phyloP scores from a whole-genome alignment of 92 coral and sea anemone species.

The Bergia puertoricense region DNA sequence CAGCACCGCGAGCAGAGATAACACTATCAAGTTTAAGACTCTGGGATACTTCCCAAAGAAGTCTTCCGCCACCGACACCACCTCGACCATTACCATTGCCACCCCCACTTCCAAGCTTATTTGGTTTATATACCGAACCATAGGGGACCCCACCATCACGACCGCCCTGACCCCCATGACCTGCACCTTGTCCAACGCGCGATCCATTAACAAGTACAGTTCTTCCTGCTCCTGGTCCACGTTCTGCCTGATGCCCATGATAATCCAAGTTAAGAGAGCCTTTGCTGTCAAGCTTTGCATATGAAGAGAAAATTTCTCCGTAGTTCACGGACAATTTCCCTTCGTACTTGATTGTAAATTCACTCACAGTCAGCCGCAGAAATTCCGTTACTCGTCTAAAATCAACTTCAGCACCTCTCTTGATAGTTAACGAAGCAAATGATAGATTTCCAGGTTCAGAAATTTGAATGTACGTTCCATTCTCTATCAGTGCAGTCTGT shows the following conservation, averaged over 20 bases:
- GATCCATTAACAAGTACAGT: slow-evolving; percentile 35
- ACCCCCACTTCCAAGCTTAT: slow-evolving; percentile 67
- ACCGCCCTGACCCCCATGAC: slow-evolving; percentile 71
- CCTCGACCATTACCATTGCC: slow-evolving; percentile 65
- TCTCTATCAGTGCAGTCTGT: slow-evolving; percentile 66
- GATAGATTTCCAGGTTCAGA: slow-evolving; percentile 73
- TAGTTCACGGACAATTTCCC: slow-evolving; percentile 58
- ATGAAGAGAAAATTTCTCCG: slow-evolving; percentile 67
- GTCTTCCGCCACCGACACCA: slow-evolving; percentile 67
- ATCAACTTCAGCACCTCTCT: slow-evolving; percentile 53
- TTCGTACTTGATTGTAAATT: slow-evolving; percentile 52
- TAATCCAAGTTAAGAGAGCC: slow-evolving; percentile 54
- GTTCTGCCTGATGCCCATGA: slow-evolving; percentile 54
- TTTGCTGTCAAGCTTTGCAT: slow-evolving; percentile 62
- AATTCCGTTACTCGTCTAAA: slow-evolving; percentile 55
- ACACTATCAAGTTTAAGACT: slow-evolving; percentile 59
- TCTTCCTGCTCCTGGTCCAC: slow-evolving; percentile 65
- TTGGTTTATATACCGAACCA: slow-evolving; percentile 63
- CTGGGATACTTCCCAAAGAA: slow-evolving; percentile 69
- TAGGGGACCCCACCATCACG: slow-evolving; percentile 63
- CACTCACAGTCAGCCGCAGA: slow-evolving; percentile 56
- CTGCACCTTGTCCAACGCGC: slow-evolving; percentile 61
- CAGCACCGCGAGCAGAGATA: slow-evolving; percentile 57
- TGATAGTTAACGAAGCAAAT: slow-evolving; percentile 55
- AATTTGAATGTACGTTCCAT: slow-evolving; percentile 50